These are phyloP conservation scores for Ciconia nigra DNA, from an alignment of 2,797 vertebrate species.

Conservation along the genomic window DNA sequence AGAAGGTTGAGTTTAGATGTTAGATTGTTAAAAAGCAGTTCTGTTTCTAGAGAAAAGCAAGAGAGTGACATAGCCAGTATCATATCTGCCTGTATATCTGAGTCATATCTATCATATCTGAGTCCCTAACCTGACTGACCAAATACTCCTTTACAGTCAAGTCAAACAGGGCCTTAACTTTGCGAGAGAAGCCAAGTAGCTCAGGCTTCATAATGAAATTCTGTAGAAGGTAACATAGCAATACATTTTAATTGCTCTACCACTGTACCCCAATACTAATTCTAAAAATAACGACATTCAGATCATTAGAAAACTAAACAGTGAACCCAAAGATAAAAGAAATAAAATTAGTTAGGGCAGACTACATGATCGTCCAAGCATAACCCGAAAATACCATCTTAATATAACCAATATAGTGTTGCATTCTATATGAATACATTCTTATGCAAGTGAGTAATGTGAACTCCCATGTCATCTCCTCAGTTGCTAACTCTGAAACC, in stretches of 20 bases:
- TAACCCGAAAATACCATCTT: not conserved
- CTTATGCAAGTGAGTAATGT: not conserved
- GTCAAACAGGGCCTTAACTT: not conserved
- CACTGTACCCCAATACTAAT: not conserved
- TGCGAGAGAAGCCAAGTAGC: not conserved
- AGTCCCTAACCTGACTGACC: not conserved
- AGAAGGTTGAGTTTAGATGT: not conserved
- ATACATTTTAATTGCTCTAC: not conserved
- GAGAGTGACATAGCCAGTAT: not conserved
- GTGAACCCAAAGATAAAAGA: not conserved
- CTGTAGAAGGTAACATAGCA: not conserved
- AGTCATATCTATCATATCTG: not conserved
- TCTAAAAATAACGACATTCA: not conserved
- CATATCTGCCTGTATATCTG: not conserved
- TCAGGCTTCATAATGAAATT: not conserved
- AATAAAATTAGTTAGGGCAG: not conserved
- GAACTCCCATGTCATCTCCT: not conserved
- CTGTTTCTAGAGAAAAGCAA: not conserved
- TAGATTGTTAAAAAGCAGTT: not conserved
- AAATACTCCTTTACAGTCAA: not conserved
- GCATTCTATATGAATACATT: not conserved
- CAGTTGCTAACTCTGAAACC: not conserved
- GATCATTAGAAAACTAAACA: not conserved
- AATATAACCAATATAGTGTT: not conserved
- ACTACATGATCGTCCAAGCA: not conserved